These are phyloP conservation scores for Trachelus tabidus DNA, from an alignment of 2,888 invertebrate genomes.

Conservation along the genomic window DNA sequence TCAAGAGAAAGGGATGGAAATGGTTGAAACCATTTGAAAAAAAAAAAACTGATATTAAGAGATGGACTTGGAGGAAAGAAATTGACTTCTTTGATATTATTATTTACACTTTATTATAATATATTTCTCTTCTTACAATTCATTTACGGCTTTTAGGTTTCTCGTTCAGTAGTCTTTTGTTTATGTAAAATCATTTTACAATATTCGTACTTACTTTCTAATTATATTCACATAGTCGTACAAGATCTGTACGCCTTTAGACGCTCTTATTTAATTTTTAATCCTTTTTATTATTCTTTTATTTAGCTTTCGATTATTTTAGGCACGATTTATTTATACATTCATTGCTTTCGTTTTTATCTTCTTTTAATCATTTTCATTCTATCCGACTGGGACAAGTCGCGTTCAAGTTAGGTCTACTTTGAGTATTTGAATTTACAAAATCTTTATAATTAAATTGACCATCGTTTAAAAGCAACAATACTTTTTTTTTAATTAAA, in stretches of 20 bases:
- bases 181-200: conserved; percentile 13
- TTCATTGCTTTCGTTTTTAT: conserved; percentile 24
- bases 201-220: conserved; percentile 2
- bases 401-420: neutral
- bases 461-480: neutral
- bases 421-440: neutral
- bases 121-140: conserved; percentile 1
- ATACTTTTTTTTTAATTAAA: conserved; percentile 6
- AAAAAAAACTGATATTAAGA: neutral
- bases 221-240: conserved; percentile 4
- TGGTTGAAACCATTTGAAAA: neutral
- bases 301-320: conserved; percentile 38
- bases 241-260: conserved; percentile 58
- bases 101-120: conserved; percentile 14
- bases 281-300: conserved; percentile 15
- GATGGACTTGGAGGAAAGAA: neutral
- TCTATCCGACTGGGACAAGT: neutral
- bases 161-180: conserved; percentile 7
- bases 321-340: conserved; percentile 49
- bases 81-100: neutral
- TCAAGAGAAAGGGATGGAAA: neutral
- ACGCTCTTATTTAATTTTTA: conserved; percentile 33
- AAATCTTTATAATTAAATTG: conserved; percentile 1
- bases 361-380: neutral
- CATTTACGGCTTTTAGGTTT: neutral